Evolutionary conservation across 2,888 invertebrate genomes (phyloP).

Genomic region (Cryptophagus acutangulus): DNA sequence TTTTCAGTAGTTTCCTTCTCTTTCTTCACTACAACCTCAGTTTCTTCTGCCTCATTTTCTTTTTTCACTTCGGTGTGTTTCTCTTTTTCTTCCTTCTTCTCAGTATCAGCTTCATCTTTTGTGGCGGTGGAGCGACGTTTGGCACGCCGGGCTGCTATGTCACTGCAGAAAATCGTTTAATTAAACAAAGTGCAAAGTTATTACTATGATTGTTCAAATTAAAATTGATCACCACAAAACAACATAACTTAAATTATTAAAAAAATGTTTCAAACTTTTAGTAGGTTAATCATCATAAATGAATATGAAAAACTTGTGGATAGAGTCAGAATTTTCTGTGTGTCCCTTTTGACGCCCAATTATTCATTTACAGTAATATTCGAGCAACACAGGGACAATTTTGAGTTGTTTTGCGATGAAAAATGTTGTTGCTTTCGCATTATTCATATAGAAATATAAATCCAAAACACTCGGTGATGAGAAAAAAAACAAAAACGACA

Average conservation of each 20-base stretch:
- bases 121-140: conserved; percentile 21
- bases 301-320: not conserved
- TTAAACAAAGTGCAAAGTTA: too few species aligned
- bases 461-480: conserved; percentile 5
- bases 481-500: conserved; percentile 5
- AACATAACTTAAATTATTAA: not conserved
- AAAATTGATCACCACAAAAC: too few species aligned
- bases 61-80: conserved; percentile 54
- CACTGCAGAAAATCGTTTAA: conserved; percentile 31
- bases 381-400: conserved; percentile 1
- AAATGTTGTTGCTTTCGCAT: too few species aligned
- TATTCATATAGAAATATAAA: too few species aligned
- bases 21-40: conserved; percentile 46
- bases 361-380: not conserved
- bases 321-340: not conserved
- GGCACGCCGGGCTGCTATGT: conserved; percentile 31
- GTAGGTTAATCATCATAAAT: not conserved
- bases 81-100: conserved; percentile 49
- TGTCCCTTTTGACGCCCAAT: conserved; percentile 1
- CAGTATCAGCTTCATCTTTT: conserved; percentile 29
- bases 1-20: conserved; percentile 33
- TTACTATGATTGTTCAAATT: too few species aligned
- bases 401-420: too few species aligned
- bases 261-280: not conserved
- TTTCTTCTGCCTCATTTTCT: conserved; percentile 34